These are phyloP conservation scores for Metridium senile DNA, from an alignment of 92 coral and sea anemone genomes.

Conservation along the genomic window DNA sequence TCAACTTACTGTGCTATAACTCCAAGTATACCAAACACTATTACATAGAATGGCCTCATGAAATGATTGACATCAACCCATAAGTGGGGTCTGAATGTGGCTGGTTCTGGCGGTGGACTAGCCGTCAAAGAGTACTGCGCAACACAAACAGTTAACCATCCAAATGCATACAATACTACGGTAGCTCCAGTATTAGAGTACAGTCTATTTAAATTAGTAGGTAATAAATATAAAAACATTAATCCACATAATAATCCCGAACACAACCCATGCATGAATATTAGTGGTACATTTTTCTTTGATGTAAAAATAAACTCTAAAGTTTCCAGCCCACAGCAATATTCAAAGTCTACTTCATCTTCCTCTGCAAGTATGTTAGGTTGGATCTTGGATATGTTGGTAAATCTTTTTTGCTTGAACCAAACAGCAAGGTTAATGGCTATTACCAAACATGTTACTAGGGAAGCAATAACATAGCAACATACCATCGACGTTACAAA, in stretches of 20 bases:
- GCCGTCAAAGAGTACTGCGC: slow-evolving; percentile 83
- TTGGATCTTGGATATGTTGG: slow-evolving; percentile 60
- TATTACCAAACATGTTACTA: slow-evolving; percentile 57
- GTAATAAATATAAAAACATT: slow-evolving; percentile 80
- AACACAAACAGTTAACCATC: slow-evolving; percentile 86
- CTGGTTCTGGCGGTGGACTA: slow-evolving; percentile 85
- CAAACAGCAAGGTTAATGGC: slow-evolving; percentile 60
- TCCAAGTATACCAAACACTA: slow-evolving; percentile 73
- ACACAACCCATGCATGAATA: slow-evolving; percentile 62
- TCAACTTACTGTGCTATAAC: slow-evolving; percentile 66
- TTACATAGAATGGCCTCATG: slow-evolving; percentile 86
- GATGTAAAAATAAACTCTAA: slow-evolving; percentile 77
- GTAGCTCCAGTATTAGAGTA: slow-evolving; percentile 61
- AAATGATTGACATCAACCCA: slow-evolving; percentile 65
- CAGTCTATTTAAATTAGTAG: slow-evolving; percentile 59
- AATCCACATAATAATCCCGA: slow-evolving; percentile 72
- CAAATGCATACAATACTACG: slow-evolving; percentile 60
- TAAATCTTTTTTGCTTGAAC: slow-evolving; percentile 53
- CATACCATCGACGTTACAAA: slow-evolving; percentile 52
- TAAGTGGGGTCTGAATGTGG: slow-evolving; percentile 75
- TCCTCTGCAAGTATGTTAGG: slow-evolving; percentile 86
- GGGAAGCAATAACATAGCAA: slow-evolving; percentile 76
- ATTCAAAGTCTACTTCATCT: slow-evolving; percentile 87
- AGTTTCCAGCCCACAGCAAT: slow-evolving; percentile 87
- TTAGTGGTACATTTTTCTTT: slow-evolving; percentile 61